Evolutionary conservation across 2,888 invertebrate species (phyloP), one percentile per base, ranked within the genome.

Genomic region (Pandemis corylana): DNA sequence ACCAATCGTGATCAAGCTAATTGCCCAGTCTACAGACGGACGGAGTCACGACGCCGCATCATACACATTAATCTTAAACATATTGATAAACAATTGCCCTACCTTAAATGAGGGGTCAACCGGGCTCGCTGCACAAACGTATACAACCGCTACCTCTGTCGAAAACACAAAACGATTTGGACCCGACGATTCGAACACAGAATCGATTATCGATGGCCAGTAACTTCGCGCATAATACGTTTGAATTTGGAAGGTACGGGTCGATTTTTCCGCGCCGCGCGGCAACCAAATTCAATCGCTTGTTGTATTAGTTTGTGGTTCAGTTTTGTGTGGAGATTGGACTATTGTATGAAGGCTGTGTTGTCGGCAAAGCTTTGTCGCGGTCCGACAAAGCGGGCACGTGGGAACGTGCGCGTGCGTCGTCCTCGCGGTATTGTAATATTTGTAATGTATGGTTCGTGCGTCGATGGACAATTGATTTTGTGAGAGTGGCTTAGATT

Each of bases 21-120:
- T 94, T 94, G 92, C 88, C 83, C 81, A 77, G 81, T 80, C 77
- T 85, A 75, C 77, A 63, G 73, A 75, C 85, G 82, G 85, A 81
- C 80, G 80, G 85, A 88, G 84, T 91, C 93, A 92, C 92, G 92
- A 91, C 85, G 80, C 78, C 80, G 83, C 87, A 87, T 86, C 87
- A 85, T 83, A 84, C 84, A 87, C 92, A 92, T 93, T 92, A 88
- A 92, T 92, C 92, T 92, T 90, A 91, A 85, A 81, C 86, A 84
- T 91, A 93, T 93, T 92, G 92, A 94, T 93, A 94, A 94, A 93
- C 94, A 93, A 94, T 93, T 93, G 92, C 90, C 90, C 91, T 90
- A 91, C 87, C 93, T 94, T 92, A 92, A 92, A 94, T 92, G 89
- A 92, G 92, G 89, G 92, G 93, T 94, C 94, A 93, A 85, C 85